These are phyloP conservation scores for Musca domestica DNA, from an alignment of 1,140 invertebrate genomes.

Conservation along the genomic window DNA sequence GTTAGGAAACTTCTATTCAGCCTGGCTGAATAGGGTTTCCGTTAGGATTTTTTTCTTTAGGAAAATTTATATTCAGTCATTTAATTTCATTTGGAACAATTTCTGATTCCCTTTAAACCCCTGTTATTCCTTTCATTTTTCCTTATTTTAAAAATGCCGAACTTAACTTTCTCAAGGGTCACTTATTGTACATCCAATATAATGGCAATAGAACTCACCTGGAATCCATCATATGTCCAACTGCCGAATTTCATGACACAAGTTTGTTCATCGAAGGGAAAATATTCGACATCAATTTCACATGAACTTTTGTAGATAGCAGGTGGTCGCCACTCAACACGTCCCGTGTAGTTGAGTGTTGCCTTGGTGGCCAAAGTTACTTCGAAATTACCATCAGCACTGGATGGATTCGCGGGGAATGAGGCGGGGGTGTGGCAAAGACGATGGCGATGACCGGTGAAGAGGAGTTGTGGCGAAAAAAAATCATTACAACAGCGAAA, in stretches of 20 bases:
- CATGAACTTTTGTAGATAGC: constrained; percentile 95
- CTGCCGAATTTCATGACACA: constrained; percentile 94
- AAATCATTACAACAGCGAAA: neutral
- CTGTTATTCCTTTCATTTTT: too few relatives aligned
- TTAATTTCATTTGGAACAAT: too few relatives aligned
- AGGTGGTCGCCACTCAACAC: constrained; percentile 94
- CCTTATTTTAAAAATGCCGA: too few relatives aligned
- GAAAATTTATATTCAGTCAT: too few relatives aligned
- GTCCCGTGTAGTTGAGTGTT: constrained; percentile 85
- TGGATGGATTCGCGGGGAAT: too few relatives aligned
- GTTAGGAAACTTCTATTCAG: too few relatives aligned
- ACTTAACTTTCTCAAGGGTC: neutral
- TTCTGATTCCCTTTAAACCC: too few relatives aligned
- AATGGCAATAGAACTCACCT: constrained; percentile 59
- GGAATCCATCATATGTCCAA: constrained; percentile 91
- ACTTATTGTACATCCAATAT: neutral
- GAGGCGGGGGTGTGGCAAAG: neutral
- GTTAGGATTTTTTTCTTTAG: too few relatives aligned
- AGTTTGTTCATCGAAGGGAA: constrained; percentile 94
- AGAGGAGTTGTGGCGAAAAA: constrained; percentile 2
- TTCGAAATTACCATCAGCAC: constrained; percentile 96
- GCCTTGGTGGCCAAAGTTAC: constrained; percentile 94
- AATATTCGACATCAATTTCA: constrained; percentile 95
- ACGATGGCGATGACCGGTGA: neutral
- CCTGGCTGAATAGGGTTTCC: too few relatives aligned